Evolutionary conservation across 2,113 vertebrate species (phyloP).

Genomic region (Aptenodytes patagonicus): DNA sequence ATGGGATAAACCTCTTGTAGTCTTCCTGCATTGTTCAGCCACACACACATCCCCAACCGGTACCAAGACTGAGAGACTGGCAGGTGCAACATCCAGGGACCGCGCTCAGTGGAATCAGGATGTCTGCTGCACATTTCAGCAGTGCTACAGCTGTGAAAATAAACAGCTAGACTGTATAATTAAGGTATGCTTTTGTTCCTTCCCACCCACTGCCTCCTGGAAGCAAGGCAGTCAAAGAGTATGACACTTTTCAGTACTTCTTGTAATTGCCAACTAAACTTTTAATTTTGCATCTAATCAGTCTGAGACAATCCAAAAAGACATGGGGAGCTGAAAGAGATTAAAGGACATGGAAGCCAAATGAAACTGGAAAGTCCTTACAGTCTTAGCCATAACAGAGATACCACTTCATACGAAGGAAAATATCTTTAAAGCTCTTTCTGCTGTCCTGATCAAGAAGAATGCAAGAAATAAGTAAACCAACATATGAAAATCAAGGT

Average conservation of each 20-base stretch:
- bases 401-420: neutral
- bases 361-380: neutral
- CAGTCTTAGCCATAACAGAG: neutral
- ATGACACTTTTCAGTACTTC: neutral
- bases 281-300: neutral
- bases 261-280: slow-evolving; percentile 2
- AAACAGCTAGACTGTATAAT: slow-evolving; percentile 26
- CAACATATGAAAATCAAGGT: neutral
- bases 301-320: neutral
- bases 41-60: neutral
- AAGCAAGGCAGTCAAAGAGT: neutral
- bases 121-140: slow-evolving; percentile 11
- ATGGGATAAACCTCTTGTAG: slow-evolving; percentile 58
- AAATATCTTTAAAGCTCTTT: neutral
- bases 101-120: neutral
- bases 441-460: neutral
- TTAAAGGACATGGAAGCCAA: neutral
- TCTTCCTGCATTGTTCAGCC: slow-evolving; percentile 7
- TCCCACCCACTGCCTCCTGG: neutral
- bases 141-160: slow-evolving; percentile 33
- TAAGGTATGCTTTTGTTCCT: slow-evolving; percentile 33
- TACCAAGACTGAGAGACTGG: neutral
- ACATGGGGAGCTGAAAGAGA: neutral
- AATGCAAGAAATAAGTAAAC: neutral
- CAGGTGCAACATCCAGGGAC: slow-evolving; percentile 3